A percentile compares a stretch with the other conserved stretches of the same genome.
Conservation (phyloP, 2,888 invertebrate species). For the Serripes groenlandicus region DNA sequence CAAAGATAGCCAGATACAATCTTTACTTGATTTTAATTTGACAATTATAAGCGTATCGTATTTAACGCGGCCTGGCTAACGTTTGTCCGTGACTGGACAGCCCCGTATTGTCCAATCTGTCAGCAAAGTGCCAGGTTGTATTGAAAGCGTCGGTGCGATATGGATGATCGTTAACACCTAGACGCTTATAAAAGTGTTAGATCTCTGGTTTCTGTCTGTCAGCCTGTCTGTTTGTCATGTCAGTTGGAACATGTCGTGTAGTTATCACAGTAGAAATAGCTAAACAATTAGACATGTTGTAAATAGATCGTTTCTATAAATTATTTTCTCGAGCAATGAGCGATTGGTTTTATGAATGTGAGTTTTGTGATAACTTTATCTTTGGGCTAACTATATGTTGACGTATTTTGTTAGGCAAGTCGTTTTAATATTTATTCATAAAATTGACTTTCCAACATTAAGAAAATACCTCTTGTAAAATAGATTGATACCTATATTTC, state of each 20-base stretch:
- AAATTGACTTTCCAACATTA: too few species aligned
- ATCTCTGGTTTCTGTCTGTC: slow-evolving; percentile 62
- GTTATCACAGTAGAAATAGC: slow-evolving; percentile 42
- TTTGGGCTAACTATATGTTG: slow-evolving; percentile 3
- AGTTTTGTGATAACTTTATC: background rate
- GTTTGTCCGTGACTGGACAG: slow-evolving; percentile 44
- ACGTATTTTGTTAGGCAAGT: slow-evolving; percentile 20
- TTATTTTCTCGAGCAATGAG: slow-evolving; percentile 12
- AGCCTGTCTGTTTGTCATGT: slow-evolving; percentile 62
- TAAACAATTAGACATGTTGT: slow-evolving; percentile 42
- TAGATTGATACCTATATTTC: too few species aligned
- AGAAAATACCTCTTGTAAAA: too few species aligned
- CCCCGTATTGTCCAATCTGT: slow-evolving; percentile 58
- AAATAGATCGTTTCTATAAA: slow-evolving; percentile 37
- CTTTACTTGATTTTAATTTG: slow-evolving; percentile 65
- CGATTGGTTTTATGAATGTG: slow-evolving; percentile 15
- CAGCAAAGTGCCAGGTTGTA: slow-evolving; percentile 60
- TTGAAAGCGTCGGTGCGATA: slow-evolving; percentile 64
- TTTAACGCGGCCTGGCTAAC: slow-evolving; percentile 16
- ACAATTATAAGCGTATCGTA: slow-evolving; percentile 63
- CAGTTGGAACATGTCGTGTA: slow-evolving; percentile 35
- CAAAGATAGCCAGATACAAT: slow-evolving; percentile 25
- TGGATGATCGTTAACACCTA: slow-evolving; percentile 64
- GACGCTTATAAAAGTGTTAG: slow-evolving; percentile 54
- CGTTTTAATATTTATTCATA: too few species aligned